Evolutionary conservation across 2,888 invertebrate species (phyloP), one percentile per base, ranked within the genome.

Genomic region (Tromatobia lineatoria): DNA sequence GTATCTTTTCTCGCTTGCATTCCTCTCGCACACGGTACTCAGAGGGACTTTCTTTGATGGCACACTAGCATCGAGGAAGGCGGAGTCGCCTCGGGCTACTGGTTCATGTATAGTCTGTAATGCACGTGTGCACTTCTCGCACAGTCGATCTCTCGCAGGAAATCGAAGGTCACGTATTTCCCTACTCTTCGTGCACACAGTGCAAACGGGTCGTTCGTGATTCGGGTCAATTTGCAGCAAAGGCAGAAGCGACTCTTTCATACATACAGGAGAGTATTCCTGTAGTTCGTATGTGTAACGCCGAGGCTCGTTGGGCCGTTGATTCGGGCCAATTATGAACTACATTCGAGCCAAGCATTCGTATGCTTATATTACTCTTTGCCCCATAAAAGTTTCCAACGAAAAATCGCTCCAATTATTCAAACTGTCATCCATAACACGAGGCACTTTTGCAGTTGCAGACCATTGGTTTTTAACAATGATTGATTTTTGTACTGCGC

Each of bases 41-140:
- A n/a, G 67, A 67, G 69, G 61, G 52, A 81, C 81, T 81, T 81
- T 81, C 81, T 81, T 81, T 54, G 64, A 71, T 61, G 76, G 76
- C 64, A 42, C 70, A 64, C 59, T 71, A 59, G 71, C 70, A 71
- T 38, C 64, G 38, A 20, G 18, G 34, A 64, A 64, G 64, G 64
- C 18, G 52, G 29, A 81, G 54, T 66, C 70, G 70, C 81, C 76
- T 71, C 52, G n/a, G 71, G 76, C 81, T 13, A 54, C 64, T 54
- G 42, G 38, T 34, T 61, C 38, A 50, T 70, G 70, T 67, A 20
- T 47, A 45, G 42, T 18, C 25, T 42, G 42, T 18, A n/a, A 71
- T 47, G 45, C 50, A 71, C 71, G 71, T 54, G 71, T 54, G 23
- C 47, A 66, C 25, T 42, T 71, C 64, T 61, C 61, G 29, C 50